Evolutionary conservation across 2,113 vertebrate species (phyloP).

Genomic region (Junco hyemalis): DNA sequence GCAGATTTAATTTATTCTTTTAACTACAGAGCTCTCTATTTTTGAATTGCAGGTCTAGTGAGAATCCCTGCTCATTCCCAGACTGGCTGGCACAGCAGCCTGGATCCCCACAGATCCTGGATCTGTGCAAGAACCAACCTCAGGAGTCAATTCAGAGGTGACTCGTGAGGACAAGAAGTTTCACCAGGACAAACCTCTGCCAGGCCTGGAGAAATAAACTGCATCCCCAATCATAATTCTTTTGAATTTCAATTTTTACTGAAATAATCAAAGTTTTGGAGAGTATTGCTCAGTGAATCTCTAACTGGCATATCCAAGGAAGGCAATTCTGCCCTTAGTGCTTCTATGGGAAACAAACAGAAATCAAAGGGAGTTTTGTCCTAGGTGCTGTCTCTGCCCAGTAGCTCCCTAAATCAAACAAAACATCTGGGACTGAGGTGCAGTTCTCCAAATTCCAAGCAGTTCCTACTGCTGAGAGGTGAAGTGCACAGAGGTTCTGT

Average conservation of each 20-base stretch:
- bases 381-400: neutral
- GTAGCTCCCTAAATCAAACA: neutral
- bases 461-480: neutral
- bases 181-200: neutral
- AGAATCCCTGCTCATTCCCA: neutral
- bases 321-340: neutral
- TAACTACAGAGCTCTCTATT: neutral
- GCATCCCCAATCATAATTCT: neutral
- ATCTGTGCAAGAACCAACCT: neutral
- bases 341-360: neutral
- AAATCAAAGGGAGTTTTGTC: neutral
- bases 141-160: neutral
- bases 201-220: neutral
- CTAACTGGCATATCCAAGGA: neutral
- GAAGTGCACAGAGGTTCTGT: accelerated
- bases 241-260: neutral
- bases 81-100: neutral
- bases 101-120: neutral
- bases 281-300: neutral
- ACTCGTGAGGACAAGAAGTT: neutral
- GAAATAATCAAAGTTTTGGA: neutral
- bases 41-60: neutral
- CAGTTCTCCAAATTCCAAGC: neutral
- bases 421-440: neutral
- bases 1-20: neutral